phyloP scores from a whole-genome alignment of 2,797 vertebrate genomes.

The Numenius phaeopus region DNA sequence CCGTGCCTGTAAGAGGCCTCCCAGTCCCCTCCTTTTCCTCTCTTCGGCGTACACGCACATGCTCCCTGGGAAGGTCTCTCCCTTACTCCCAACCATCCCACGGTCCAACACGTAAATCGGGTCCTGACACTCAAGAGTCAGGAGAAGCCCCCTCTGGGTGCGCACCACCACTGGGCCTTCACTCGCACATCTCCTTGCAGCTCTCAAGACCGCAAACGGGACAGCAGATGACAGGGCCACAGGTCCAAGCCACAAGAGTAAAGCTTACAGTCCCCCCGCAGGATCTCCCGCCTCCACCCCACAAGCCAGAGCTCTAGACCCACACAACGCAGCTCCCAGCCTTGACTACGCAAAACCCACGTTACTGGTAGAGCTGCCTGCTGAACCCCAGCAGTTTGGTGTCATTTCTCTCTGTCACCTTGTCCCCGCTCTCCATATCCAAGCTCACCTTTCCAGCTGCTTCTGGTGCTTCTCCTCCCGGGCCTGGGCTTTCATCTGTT shows the following conservation, averaged over 20 bases:
- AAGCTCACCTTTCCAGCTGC: slow-evolving; percentile 87
- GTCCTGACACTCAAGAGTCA: not conserved
- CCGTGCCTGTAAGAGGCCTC: not conserved
- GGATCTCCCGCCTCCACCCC: rapidly evolving
- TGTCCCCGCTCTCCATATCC: not conserved
- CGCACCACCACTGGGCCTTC: not conserved
- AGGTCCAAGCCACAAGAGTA: not conserved
- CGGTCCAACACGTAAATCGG: not conserved
- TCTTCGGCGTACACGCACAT: rapidly evolving
- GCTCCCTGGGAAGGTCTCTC: not conserved
- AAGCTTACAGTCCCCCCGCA: not conserved
- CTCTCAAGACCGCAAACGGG: not conserved
- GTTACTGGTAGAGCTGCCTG: not conserved
- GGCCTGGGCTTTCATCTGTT: slow-evolving; percentile 88
- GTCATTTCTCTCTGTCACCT: not conserved
- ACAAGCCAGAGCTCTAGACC: not conserved
- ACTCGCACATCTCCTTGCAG: not conserved
- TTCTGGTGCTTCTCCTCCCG: slow-evolving; percentile 93
- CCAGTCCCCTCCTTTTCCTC: not conserved
- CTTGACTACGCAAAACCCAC: rapidly evolving
- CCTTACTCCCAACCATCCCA: not conserved
- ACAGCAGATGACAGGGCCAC: not conserved
- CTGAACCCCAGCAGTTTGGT: not conserved
- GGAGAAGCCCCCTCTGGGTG: not conserved
- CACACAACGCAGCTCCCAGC: rapidly evolving